Conservation (phyloP, 2,797 vertebrate species). For the Sciaenops ocellatus region DNA sequence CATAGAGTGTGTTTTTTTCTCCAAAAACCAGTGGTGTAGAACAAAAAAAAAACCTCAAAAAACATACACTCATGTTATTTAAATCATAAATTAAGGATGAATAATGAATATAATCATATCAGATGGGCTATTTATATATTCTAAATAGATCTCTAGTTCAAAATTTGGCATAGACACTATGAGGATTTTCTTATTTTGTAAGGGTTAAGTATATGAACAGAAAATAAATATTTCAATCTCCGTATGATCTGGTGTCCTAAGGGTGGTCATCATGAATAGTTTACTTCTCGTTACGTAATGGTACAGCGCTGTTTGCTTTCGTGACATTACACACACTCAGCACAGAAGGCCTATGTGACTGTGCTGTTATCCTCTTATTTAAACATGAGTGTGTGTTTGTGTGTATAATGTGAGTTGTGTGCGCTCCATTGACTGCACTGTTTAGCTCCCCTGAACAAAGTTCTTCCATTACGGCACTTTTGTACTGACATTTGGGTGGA, state of each 20-base stretch:
- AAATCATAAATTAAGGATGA: too few species aligned
- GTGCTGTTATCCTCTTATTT: slow-evolving; percentile 44
- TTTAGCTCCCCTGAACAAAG: slow-evolving; percentile 31
- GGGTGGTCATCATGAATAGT: slow-evolving; percentile 52
- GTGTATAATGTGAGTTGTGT: slow-evolving; percentile 28
- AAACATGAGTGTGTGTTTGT: slow-evolving; percentile 46
- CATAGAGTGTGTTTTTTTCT: too few species aligned
- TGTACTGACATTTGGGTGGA: slow-evolving; percentile 41
- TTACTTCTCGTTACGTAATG: slow-evolving; percentile 55
- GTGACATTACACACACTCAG: slow-evolving; percentile 28
- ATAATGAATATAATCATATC: too few species aligned
- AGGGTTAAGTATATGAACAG: too few species aligned
- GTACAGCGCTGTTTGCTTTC: slow-evolving; percentile 10
- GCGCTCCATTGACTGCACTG: slow-evolving; percentile 10
- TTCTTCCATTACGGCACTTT: slow-evolving; percentile 44
- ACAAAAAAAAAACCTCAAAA: too few species aligned
- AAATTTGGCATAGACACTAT: too few species aligned
- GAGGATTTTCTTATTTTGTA: too few species aligned
- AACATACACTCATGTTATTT: too few species aligned
- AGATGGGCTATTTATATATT: too few species aligned
- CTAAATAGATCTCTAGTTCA: too few species aligned
- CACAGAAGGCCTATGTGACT: slow-evolving; percentile 43
- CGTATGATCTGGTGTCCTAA: slow-evolving; percentile 38
- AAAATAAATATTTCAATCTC: neutral
- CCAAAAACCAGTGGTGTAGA: too few species aligned